A percentile compares a stretch with the other conserved stretches of the same genome.
Evolutionary conservation across 2,888 invertebrate species (phyloP).

Genomic region (Beris morrisii): DNA sequence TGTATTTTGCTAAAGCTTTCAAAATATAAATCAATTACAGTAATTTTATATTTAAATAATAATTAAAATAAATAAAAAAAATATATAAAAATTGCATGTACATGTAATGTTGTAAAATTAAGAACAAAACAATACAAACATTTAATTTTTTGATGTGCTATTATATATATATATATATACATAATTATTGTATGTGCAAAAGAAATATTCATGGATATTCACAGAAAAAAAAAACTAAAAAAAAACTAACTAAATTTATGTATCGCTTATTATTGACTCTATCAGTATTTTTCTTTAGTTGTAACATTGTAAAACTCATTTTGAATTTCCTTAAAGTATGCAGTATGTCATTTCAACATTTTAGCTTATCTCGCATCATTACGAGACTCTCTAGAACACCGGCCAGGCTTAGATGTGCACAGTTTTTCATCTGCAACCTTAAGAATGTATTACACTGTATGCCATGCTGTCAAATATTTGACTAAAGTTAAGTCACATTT

Average conservation of each 20-base stretch:
- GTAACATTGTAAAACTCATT: no score
- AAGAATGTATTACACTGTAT: no score
- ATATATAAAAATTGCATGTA: constrained; percentile 48
- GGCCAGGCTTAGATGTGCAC: no score
- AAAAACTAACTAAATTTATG: constrained; percentile 7
- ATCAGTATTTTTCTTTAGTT: no score
- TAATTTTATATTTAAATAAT: no score
- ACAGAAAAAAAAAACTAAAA: constrained; percentile 28
- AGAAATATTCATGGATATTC: constrained; percentile 16
- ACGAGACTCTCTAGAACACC: no score
- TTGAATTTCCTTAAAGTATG: constrained; percentile 31
- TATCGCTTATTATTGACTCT: constrained; percentile 39
- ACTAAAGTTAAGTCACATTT: no score
- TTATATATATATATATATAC: constrained; percentile 2
- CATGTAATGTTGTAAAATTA: not conserved
- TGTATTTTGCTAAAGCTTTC: no score
- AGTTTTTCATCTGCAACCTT: no score
- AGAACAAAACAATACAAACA: constrained; percentile 1
- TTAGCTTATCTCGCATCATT: no score
- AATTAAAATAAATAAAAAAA: constrained; percentile 2
- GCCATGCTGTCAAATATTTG: no score
- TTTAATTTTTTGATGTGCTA: not conserved
- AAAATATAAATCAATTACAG: no score
- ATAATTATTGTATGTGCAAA: constrained; percentile 31
- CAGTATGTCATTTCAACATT: not conserved